A percentile compares a stretch with the other conserved stretches of the same genome.
Evolutionary conservation across 2,888 invertebrate genomes (phyloP).

Genomic region (Argynnis bischoffii): DNA sequence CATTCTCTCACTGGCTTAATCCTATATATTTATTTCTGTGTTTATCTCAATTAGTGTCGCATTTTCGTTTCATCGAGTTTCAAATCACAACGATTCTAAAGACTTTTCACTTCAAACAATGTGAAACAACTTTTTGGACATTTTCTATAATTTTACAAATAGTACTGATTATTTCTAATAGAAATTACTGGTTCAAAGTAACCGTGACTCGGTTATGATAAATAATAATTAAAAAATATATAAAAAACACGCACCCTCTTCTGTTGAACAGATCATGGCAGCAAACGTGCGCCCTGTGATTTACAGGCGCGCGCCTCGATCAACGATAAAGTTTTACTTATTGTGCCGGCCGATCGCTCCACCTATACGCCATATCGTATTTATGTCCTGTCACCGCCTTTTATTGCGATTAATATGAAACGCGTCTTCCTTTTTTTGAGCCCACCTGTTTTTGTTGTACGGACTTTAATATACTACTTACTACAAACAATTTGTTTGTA

Average conservation of each 20-base stretch:
- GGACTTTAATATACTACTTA: constrained; percentile 16
- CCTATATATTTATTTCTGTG: no score
- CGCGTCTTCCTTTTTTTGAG: constrained; percentile 41
- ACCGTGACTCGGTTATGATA: no score
- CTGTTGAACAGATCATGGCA: constrained; percentile 18
- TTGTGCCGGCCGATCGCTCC: constrained; percentile 57
- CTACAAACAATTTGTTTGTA: constrained; percentile 26
- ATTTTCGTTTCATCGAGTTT: no score
- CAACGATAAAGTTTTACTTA: constrained; percentile 68
- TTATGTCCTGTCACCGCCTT: constrained; percentile 62
- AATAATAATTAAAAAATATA: background rate
- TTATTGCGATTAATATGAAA: constrained; percentile 62
- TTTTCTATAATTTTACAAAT: no score
- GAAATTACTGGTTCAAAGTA: no score
- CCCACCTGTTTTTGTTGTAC: constrained; percentile 44
- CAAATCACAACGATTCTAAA: no score
- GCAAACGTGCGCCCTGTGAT: constrained; percentile 57
- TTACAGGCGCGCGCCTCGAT: constrained; percentile 61
- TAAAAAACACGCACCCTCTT: constrained; percentile 11
- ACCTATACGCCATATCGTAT: constrained; percentile 54
- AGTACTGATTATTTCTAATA: no score
- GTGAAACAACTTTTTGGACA: no score
- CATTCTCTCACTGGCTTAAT: no score
- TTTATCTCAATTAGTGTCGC: no score
- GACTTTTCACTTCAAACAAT: no score